Base-by-base conservation (phyloP, 2,888 invertebrate species). In the Sarcophaga rosellei region DNA sequence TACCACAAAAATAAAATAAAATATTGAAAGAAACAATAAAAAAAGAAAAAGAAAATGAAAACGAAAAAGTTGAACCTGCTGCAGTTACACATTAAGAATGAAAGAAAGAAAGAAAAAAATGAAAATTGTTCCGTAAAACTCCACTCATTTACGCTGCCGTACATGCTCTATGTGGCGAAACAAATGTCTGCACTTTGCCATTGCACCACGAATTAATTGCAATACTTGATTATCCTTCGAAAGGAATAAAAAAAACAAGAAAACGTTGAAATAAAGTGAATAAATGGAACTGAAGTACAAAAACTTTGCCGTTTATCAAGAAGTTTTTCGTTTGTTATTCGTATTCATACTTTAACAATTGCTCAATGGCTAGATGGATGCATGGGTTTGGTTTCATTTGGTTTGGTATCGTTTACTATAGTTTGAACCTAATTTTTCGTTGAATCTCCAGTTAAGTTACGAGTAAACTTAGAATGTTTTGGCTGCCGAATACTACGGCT, bases 301-400 rank as follows among this genome's bases (percentile, higher is more conserved):
- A 89, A 89, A 89, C 88, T 89, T 89, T 88, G 86, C 77, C 82
- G 88, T 88, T 88, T 87, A 88, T 87, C 87, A 82, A 86, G 88
- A 63, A 81, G 82, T 80, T 75, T 82, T 77, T 75, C 15, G 73
- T 53, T 53, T 17, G 63, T 79, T 74, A 4, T 72, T 65, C 21
- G 12, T 63, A 63, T 45, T 74, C 21, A 25, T 75, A 65, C 21
- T 75, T 44, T 53, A 75, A 65, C 23, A 80, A 70, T 79, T 35
- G 35, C 35, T 35, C 35, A 35, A 35, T 35, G 35, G 35, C 35
- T 35, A 70, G 25, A 53, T 70, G 20, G 66, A 44, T 44, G n/a
- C 44, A 35, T 35, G 25, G 44, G n/a, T 44, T 21, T 5, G 45
- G 4, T 20, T 35, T 20, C n/a, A 1, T 65, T 35, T 23, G 21